These are phyloP conservation scores for Trachelus stipa DNA, from an alignment of 2,888 invertebrate genomes.

Conservation along the genomic window DNA sequence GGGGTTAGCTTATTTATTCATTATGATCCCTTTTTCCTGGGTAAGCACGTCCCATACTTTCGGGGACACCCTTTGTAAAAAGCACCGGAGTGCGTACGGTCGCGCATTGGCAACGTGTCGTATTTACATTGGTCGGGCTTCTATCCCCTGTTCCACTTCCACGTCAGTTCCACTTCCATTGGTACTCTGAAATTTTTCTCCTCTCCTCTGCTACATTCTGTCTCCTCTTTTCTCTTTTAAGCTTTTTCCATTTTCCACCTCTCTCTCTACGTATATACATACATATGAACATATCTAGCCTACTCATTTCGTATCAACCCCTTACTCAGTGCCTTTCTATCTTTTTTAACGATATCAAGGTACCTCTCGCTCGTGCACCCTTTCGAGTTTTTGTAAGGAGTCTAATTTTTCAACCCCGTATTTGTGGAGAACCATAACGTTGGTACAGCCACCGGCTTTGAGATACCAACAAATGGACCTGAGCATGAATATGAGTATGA, in stretches of 20 bases:
- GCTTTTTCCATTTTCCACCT: constrained; percentile 28
- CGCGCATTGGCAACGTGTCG: constrained; percentile 59
- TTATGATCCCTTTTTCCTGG: constrained; percentile 62
- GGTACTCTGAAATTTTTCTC: neutral
- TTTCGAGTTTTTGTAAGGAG: constrained; percentile 50
- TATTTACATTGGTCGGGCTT: constrained; percentile 53
- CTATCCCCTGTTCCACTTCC: constrained; percentile 19
- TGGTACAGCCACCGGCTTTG: neutral
- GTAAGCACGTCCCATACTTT: constrained; percentile 56
- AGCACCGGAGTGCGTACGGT: constrained; percentile 57
- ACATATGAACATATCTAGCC: neutral
- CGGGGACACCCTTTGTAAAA: constrained; percentile 61
- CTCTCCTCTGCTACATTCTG: neutral
- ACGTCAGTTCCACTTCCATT: constrained; percentile 14
- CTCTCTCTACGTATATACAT: neutral
- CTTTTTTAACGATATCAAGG: neutral
- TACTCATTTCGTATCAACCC: neutral
- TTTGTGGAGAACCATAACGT: neutral
- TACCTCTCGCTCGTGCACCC: constrained; percentile 27
- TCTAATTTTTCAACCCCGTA: constrained; percentile 50
- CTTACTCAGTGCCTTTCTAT: neutral
- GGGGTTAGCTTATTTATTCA: constrained; percentile 62
- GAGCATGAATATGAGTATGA: neutral
- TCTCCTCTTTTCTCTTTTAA: constrained; percentile 23
- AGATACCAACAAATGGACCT: neutral